These are phyloP conservation scores for Falco peregrinus DNA, from an alignment of 2,797 vertebrate genomes.

Conservation along the genomic window DNA sequence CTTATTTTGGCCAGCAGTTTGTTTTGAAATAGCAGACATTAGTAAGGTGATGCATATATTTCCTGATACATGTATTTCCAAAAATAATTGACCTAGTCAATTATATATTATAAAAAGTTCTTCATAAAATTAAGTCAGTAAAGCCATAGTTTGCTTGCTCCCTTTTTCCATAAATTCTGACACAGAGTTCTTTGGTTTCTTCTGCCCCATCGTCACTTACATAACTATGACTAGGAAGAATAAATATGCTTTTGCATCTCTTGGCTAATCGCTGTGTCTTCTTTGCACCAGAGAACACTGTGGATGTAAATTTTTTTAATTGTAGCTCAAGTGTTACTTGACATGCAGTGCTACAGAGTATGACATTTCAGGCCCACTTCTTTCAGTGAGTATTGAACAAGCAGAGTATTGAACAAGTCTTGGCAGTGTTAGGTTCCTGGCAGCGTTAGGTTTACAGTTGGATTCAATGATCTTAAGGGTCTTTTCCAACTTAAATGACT, in stretches of 20 bases:
- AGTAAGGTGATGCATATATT: not conserved
- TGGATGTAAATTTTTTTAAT: not conserved
- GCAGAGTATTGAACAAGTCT: not conserved
- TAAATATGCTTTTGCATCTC: not conserved
- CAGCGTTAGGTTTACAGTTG: not conserved
- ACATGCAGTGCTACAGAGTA: not conserved
- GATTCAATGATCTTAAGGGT: not conserved
- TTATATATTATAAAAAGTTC: not conserved
- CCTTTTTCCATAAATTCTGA: not conserved
- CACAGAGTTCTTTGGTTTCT: not conserved
- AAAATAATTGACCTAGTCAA: not conserved
- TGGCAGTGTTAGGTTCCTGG: not conserved
- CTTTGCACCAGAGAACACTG: not conserved
- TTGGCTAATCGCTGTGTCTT: not conserved
- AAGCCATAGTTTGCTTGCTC: not conserved
- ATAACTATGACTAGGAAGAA: not conserved
- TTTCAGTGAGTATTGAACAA: not conserved
- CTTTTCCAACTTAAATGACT: not conserved
- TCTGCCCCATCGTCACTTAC: not conserved
- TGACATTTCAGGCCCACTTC: not conserved
- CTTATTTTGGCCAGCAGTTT: not conserved
- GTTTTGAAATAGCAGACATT: slow-evolving; percentile 11
- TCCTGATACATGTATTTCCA: not conserved
- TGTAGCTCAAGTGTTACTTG: not conserved
- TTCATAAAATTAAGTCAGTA: not conserved